Evolutionary conservation across 2,888 invertebrate genomes (phyloP), one percentile per base, ranked within the genome.

Genomic region (Epiblema foenella): DNA sequence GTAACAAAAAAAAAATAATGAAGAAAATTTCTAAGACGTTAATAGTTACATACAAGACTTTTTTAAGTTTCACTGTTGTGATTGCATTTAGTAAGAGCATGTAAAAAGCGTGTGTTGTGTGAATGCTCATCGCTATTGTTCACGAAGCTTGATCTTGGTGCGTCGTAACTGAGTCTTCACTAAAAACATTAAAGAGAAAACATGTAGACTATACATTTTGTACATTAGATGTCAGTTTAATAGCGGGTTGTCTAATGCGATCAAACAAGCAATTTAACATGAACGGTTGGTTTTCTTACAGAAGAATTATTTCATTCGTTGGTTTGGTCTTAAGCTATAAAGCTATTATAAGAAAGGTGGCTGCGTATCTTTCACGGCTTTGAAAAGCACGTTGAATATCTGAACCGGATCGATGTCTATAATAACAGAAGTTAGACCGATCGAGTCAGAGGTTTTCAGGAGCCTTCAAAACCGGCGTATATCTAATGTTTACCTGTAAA

Each of bases 61-160:
- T n/a, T 69, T 52, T 54, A 20, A 33, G 29, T 65, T 70, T 65
- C 65, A 66, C 65, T 56, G 46, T 52, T 65, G 65, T 60, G 54
- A 59, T 66, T 54, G 59, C 54, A 51, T 64, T 69, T 57, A 63
- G 63, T 62, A 54, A 62, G 54, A 42, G 37, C 42, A 2, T 42
- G 15, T 46, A 60, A 59, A 65, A 66, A 70, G 20, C 54, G 52
- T 52, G 46, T 59, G 54, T 66, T 24, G 65, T 59, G 37, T 42
- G 37, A 42, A 37, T 66, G 58, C 24, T 51, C 33, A 51, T 57
- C 57, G n/a, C 52, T 29, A 58, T 64, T 64, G 64, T 69, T 64
- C 12, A 18, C 56, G 18, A 24, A 37, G 39, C 52, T 54, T 24
- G 37, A 39, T 37, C 51, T 64, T 37, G 52, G 63, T 10, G 18